These are phyloP conservation scores for Aegotheles bennettii DNA, from an alignment of 2,113 vertebrate species.

Conservation along the genomic window DNA sequence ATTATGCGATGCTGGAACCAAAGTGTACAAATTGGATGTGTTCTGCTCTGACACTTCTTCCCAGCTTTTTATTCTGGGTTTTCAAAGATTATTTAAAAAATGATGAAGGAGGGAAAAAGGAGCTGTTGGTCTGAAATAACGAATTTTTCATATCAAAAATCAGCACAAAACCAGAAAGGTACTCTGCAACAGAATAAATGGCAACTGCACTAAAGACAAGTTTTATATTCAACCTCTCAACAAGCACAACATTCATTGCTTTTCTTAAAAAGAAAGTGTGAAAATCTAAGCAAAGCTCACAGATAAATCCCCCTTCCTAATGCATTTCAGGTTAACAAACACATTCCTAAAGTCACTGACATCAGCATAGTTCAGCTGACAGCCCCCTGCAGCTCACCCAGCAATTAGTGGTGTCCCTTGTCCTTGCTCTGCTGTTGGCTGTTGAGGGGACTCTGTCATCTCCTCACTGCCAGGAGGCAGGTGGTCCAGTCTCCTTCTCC, in stretches of 20 bases:
- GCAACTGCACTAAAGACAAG: not conserved
- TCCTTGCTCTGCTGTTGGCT: not conserved
- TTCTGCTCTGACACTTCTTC: constrained; percentile 8
- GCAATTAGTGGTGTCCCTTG: accelerated
- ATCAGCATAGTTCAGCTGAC: not conserved
- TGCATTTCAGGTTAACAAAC: not conserved
- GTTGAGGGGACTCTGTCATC: not conserved
- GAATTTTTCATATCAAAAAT: constrained; percentile 8
- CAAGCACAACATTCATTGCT: not conserved
- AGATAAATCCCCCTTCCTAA: not conserved
- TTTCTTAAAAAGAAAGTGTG: not conserved
- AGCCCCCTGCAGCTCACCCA: not conserved
- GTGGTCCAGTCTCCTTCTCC: not conserved
- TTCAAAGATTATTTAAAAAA: not conserved
- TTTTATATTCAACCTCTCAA: not conserved
- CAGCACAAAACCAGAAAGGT: not conserved
- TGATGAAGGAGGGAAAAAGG: not conserved
- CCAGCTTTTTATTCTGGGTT: constrained; percentile 22
- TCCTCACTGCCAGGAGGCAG: not conserved
- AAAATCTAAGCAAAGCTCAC: not conserved
- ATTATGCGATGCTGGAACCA: constrained; percentile 36
- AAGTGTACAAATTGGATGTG: not conserved
- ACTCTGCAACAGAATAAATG: not conserved
- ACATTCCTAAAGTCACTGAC: not conserved
- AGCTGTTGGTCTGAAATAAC: not conserved